Percentiles rank a stretch among this genome's conserved stretches.
Conservation (phyloP, 2,797 vertebrate species). For the Phalanger gymnotis region DNA sequence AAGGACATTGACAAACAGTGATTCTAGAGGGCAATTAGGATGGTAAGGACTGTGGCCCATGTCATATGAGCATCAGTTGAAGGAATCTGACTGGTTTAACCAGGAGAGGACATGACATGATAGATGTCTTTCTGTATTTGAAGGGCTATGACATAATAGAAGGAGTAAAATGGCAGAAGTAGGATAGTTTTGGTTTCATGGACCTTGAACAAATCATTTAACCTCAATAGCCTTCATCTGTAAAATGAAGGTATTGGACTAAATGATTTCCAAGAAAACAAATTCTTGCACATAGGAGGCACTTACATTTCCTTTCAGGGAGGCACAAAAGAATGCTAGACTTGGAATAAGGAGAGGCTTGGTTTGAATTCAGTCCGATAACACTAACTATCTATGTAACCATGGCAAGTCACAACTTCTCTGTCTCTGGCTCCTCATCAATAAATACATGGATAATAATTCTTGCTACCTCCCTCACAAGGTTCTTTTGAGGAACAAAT, state of each 20-base stretch:
- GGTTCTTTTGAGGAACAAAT: not conserved
- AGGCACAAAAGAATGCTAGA: constrained; percentile 51
- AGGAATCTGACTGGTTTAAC: not conserved
- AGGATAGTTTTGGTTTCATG: not conserved
- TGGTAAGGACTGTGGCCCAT: not conserved
- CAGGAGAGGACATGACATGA: not conserved
- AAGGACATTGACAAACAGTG: not conserved
- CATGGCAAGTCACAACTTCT: not conserved
- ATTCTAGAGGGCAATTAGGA: not conserved
- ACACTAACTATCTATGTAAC: not conserved
- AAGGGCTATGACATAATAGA: not conserved
- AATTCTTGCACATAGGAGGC: constrained; percentile 12
- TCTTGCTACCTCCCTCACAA: not conserved
- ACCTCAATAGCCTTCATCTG: not conserved
- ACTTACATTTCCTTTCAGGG: constrained; percentile 26
- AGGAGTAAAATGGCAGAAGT: not conserved
- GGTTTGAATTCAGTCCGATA: not conserved
- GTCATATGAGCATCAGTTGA: not conserved
- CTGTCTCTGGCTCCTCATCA: constrained; percentile 19
- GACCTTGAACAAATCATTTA: constrained; percentile 7
- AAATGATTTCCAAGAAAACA: constrained; percentile 20
- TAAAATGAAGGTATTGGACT: constrained; percentile 49
- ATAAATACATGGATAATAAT: not conserved
- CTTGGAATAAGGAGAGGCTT: constrained; percentile 42
- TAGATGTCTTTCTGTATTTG: not conserved